Evolutionary conservation across 2,888 invertebrate species (phyloP), one percentile per base, ranked within the genome.

Genomic region (Philereme vetulata): DNA sequence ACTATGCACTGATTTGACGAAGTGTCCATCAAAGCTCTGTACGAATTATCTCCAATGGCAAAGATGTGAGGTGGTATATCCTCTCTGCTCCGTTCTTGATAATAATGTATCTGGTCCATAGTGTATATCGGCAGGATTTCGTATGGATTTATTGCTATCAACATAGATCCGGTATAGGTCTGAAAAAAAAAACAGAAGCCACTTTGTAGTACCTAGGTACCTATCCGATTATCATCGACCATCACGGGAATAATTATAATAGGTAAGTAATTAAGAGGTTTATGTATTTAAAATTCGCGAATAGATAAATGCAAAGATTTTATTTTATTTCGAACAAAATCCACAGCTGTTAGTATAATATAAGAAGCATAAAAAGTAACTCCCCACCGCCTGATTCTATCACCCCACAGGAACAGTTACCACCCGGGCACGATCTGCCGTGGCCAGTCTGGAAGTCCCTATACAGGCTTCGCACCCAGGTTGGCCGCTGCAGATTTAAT

Each of bases 111-210:
- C 84, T 98, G 96, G 58, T 97, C 96, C 74, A 95, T 95, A 3
- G 97, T 97, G 84, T 98, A 98, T 81, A 99, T 98, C n/a, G 98
- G 97, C 64, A 99, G 92, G 63, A 97, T 95, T 90, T 98, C 96
- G 81, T 98, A 98, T 0, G 98, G 98, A 88, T 99, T 99, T 42
- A 99, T 96, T 4, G 98, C 98, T 71, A 99, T 96, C 77, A 99
- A 93, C 95, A 99, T 98, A 1, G 97, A 95, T 6, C 98, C 98
- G 0, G 98, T 98, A 83, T 98, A 98, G 0, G 98, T 98, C 98
- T 98, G 85, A 38, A 85, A 64, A 47, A 46, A 6, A 51, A 42
- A 43, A 43, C 21, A 21, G 21, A 21, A 1, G 21, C 21, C 21
- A 21, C 21, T 21, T 21, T 21, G 21, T 21, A 7, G 35, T 35